Percentiles rank a stretch among this genome's conserved stretches.
Evolutionary conservation across 2,113 vertebrate genomes (phyloP).

Genomic region (Cichladusa arquata): DNA sequence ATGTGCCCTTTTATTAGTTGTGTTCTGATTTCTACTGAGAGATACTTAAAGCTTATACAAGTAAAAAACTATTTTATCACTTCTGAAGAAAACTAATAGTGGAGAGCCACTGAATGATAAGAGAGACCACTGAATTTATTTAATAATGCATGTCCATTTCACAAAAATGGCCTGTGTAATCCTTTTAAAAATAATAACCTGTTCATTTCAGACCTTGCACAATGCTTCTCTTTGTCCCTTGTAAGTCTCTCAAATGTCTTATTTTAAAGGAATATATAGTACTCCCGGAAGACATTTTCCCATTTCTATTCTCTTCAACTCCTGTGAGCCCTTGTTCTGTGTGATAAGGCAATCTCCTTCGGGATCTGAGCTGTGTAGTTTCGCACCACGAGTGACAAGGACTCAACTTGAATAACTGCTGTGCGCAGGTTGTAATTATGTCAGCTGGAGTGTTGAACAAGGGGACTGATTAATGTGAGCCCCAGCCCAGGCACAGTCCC

Average conservation of each 20-base stretch:
- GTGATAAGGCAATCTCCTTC: conserved; percentile 87
- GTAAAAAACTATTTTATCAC: conserved; percentile 58
- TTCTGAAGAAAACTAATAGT: conserved; percentile 64
- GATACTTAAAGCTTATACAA: conserved; percentile 39
- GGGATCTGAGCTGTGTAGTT: conserved; percentile 86
- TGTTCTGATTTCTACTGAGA: conserved; percentile 51
- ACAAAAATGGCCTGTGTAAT: conserved; percentile 68
- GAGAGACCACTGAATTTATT: conserved; percentile 62
- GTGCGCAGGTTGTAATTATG: conserved; percentile 93
- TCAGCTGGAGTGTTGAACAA: conserved; percentile 90
- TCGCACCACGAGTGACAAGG: conserved; percentile 86
- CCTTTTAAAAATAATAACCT: conserved; percentile 77
- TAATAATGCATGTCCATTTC: conserved; percentile 65
- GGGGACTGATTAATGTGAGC: conserved; percentile 94
- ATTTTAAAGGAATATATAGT: conserved; percentile 84
- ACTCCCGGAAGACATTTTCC: conserved; percentile 84
- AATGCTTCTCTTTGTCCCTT: conserved; percentile 80
- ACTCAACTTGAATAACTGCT: conserved; percentile 88
- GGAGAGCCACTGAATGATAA: conserved; percentile 45
- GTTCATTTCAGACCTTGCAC: conserved; percentile 75
- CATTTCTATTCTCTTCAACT: conserved; percentile 85
- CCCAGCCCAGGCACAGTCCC: conserved; percentile 86
- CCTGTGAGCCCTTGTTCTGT: conserved; percentile 84
- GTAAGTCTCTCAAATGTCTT: conserved; percentile 84
- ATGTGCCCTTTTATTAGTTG: conserved; percentile 36